Percentiles rank a stretch among this genome's conserved stretches.
These are phyloP conservation scores for Pampus argenteus DNA, from an alignment of 2,797 vertebrate genomes.

Conservation along the genomic window DNA sequence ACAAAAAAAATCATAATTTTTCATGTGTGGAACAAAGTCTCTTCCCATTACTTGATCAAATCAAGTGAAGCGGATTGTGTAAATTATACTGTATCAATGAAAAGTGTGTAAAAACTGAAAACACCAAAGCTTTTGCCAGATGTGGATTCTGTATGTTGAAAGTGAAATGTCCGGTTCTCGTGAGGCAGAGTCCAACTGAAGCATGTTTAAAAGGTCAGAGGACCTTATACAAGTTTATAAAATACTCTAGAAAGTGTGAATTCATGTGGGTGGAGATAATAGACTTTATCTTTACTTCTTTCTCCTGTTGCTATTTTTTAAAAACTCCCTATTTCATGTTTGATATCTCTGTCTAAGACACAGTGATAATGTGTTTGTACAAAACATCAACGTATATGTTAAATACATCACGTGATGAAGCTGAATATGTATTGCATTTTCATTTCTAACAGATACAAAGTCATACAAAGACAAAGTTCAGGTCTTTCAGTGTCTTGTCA, in stretches of 20 bases:
- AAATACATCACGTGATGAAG: not conserved
- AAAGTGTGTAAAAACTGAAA: too few relatives aligned
- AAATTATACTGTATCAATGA: too few relatives aligned
- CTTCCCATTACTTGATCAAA: constrained; percentile 3
- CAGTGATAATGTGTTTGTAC: not conserved
- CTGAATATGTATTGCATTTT: too few relatives aligned
- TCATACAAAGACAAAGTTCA: constrained; percentile 27
- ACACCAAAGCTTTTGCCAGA: too few relatives aligned
- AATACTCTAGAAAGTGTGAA: not conserved
- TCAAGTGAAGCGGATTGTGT: too few relatives aligned
- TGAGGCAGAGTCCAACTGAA: not conserved
- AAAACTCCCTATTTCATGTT: not conserved
- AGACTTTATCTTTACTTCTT: constrained; percentile 36
- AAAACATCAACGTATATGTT: not conserved
- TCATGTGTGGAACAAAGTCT: not conserved
- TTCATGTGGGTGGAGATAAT: not conserved
- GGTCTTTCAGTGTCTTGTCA: constrained; percentile 45
- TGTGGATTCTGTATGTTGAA: not conserved
- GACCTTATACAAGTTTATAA: not conserved
- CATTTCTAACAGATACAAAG: constrained; percentile 9
- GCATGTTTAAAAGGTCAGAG: constrained; percentile 45
- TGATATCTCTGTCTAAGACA: not conserved
- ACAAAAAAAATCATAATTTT: constrained; percentile 27
- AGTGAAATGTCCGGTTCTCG: not conserved
- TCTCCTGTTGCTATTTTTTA: constrained; percentile 34